Evolutionary conservation across 2,113 vertebrate species (phyloP), one percentile per base, ranked within the genome.

Genomic region (Bostrychus sinensis): DNA sequence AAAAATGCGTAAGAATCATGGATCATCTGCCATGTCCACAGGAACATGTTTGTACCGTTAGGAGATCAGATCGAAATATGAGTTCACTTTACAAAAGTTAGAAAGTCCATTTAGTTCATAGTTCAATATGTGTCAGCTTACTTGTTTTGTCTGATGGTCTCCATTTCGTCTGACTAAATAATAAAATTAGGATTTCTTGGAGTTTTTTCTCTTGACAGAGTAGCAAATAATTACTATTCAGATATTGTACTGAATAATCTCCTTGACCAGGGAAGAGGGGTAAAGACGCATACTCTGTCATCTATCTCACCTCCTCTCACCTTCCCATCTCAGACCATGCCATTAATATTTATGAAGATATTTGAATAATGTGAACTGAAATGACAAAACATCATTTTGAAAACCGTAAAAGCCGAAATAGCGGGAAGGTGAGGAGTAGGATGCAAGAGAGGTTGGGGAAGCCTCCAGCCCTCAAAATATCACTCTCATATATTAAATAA

Each of bases 311-410:
- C 22, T 23, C 56, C 66, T 51, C 43, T 55, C 56, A 60, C 19
- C 75, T 77, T 48, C 57, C 77, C 66, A 74, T 81, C 67, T 63
- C 63, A 54, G 56, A 80, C 65, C 73, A 34, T 17, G 0, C 37
- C 65, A 88, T 89, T 74, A 70, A 89, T 89, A 86, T 89, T 80
- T 76, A 88, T 87, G 63, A 80, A 26, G 23, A 16, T n/a, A 87
- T 89, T 87, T 87, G 79, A 88, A 87, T 89, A 84, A 86, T 87
- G 64, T 67, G 79, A 80, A 83, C 80, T 66, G 42, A 74, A 88
- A 86, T 86, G 80, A 85, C 71, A 83, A 83, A 83, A 78, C 77
- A 80, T 83, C 57, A 76, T 80, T 83, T 83, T 71, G 71, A 80
- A 69, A 74, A 50, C 62, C 50, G n/a, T 62, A 75, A 38, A 30